Base-by-base conservation (phyloP, 2,113 vertebrate genomes). In the Indicator indicator region DNA sequence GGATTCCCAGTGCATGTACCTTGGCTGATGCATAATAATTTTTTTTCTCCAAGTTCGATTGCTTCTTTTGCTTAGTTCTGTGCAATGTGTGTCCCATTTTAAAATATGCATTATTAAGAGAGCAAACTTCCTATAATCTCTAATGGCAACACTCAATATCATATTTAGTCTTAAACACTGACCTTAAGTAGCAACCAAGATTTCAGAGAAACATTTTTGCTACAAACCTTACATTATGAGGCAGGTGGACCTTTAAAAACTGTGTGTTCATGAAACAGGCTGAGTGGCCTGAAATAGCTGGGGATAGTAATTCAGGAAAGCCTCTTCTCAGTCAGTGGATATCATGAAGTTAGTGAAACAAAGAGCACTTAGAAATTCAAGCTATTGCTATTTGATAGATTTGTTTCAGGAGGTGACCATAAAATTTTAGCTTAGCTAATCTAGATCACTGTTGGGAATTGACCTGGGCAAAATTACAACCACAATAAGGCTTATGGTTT, bases 371-470 rank as follows among this genome's bases (percentile, higher is more conserved):
- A 54, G 6, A 79, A 79, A 79, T 70, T 52, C 17, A 59, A 80
- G 64, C 44, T 88, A 8, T 46, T 77, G 26, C 14, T 40, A 27
- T 46, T 82, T 73, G 75, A 81, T 81, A 73, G 16, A 54, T 81
- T 85, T 85, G 50, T 76, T 82, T 80, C 30, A 65, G 75, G 48
- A 88, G 32, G 12, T 6, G 1, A 36, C 40, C 27, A 33, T 86
- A 91, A 77, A 62, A 68, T 56, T 88, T 67, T 71, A 81, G 60
- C 81, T 77, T 85, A 54, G 59, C 60, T 89, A 91, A 89, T 85
- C 65, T 62, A 63, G 60, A 62, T 91, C 75, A 82, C 80, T 84
- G 62, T 68, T 80, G 77, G 36, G 28, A 85, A 65, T 76, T 71
- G 64, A 70, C 40, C 36, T 82, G 42, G 48, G 64, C 46, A 86